phyloP scores from a whole-genome alignment of 2,113 vertebrate species.

The Pelobates fuscus region DNA sequence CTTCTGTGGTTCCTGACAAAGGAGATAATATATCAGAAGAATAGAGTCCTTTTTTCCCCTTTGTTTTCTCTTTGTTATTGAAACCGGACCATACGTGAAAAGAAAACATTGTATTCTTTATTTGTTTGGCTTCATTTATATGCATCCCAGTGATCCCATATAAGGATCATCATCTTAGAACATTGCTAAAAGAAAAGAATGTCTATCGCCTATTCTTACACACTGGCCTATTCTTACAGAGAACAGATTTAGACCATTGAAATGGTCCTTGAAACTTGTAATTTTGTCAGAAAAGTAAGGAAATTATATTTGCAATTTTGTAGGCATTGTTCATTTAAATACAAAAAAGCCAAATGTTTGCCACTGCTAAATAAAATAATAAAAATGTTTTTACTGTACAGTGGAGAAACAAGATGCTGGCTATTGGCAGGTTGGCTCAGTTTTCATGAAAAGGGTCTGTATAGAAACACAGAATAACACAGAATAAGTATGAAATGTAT shows the following conservation, averaged over 20 bases:
- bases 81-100: background rate
- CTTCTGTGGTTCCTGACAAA: no score
- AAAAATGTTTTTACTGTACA: no score
- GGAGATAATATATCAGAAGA: background rate
- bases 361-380: background rate
- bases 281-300: background rate
- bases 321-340: background rate
- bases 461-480: no score
- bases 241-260: background rate
- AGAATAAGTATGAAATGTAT: no score
- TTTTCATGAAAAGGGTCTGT: no score
- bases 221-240: constrained; percentile 3
- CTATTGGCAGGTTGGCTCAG: no score
- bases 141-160: constrained; percentile 29
- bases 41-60: background rate
- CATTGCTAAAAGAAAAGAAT: constrained; percentile 17
- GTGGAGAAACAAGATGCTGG: no score
- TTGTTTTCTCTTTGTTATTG: background rate
- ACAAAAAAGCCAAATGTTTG: background rate
- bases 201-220: background rate
- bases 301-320: background rate
- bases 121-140: constrained; percentile 3
- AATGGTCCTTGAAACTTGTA: background rate
- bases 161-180: constrained; percentile 28
- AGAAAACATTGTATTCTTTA: background rate